Evolutionary conservation across 2,888 invertebrate genomes (phyloP).

Genomic region (Autographa pulchrina): DNA sequence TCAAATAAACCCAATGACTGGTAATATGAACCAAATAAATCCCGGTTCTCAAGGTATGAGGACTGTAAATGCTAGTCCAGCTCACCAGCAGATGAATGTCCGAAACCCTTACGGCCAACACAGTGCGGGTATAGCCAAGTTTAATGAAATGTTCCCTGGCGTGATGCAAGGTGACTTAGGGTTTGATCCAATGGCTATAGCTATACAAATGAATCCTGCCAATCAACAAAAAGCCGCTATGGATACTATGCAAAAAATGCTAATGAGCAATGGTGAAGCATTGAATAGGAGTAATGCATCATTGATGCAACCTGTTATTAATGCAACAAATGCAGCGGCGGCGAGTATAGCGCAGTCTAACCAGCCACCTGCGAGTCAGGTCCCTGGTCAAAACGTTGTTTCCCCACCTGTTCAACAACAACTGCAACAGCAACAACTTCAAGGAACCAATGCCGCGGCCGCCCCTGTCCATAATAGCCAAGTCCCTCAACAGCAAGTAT

Average conservation of each 20-base stretch:
- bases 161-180: conserved; percentile 78
- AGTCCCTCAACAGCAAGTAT: conserved; percentile 57
- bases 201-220: conserved; percentile 85
- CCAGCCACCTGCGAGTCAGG: conserved; percentile 29
- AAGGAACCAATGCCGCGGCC: conserved; percentile 11
- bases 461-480: conserved; percentile 53
- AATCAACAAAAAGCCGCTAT: conserved; percentile 78
- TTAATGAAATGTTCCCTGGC: conserved; percentile 84
- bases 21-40: conserved; percentile 58
- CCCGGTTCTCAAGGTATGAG: conserved; percentile 57
- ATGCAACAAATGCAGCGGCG: conserved; percentile 59
- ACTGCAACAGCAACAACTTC: conserved; percentile 10
- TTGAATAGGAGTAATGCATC: conserved; percentile 33
- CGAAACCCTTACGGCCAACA: conserved; percentile 69
- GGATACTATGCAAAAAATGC: conserved; percentile 74
- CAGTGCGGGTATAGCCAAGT: conserved; percentile 75
- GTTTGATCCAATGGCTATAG: conserved; percentile 85
- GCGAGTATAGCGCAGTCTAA: conserved; percentile 41
- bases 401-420: conserved; percentile 20
- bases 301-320: conserved; percentile 55
- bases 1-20: conserved; percentile 48
- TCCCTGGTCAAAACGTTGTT: conserved; percentile 20
- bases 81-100: conserved; percentile 38
- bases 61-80: conserved; percentile 22
- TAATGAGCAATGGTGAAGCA: conserved; percentile 64